Conservation (phyloP, 2,113 vertebrate genomes). For the Meriones unguiculatus region DNA sequence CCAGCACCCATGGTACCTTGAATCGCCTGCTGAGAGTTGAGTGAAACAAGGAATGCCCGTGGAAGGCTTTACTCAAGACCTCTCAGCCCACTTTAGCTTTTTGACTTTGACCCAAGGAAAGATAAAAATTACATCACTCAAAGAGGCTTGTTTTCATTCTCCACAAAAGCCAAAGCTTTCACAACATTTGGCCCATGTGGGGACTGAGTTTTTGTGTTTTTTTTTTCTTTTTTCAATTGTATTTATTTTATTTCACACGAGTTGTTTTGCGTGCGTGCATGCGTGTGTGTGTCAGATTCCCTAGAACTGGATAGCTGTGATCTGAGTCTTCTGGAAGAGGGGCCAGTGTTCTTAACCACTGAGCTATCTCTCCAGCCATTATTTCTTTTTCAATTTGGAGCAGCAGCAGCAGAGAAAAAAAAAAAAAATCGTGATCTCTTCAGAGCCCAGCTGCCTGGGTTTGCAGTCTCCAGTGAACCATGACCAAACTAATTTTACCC, state of each 20-base stretch:
- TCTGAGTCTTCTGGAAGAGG: background rate
- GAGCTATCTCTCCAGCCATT: too few relatives aligned
- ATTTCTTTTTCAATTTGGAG: background rate
- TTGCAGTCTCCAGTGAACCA: background rate
- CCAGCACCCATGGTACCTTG: background rate
- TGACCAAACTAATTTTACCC: background rate
- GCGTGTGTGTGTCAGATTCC: background rate
- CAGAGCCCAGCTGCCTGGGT: background rate
- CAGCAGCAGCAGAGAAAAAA: background rate
- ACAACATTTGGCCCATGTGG: slow-evolving; percentile 21
- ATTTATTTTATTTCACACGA: background rate
- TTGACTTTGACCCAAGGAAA: slow-evolving; percentile 40
- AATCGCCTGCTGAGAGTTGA: background rate
- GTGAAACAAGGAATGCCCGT: background rate
- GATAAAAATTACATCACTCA: slow-evolving; percentile 10
- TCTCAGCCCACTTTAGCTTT: background rate
- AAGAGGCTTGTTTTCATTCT: background rate
- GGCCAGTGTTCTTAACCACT: too few relatives aligned
- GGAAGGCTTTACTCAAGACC: background rate
- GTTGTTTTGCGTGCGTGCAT: background rate
- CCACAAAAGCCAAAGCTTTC: slow-evolving; percentile 51
- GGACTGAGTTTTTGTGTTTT: background rate
- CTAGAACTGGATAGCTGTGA: background rate
- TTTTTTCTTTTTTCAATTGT: background rate
- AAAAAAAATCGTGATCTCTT: background rate